Evolutionary conservation across 2,888 invertebrate species (phyloP), one percentile per base, ranked within the genome.

Genomic region (Scaptomyza parva): DNA sequence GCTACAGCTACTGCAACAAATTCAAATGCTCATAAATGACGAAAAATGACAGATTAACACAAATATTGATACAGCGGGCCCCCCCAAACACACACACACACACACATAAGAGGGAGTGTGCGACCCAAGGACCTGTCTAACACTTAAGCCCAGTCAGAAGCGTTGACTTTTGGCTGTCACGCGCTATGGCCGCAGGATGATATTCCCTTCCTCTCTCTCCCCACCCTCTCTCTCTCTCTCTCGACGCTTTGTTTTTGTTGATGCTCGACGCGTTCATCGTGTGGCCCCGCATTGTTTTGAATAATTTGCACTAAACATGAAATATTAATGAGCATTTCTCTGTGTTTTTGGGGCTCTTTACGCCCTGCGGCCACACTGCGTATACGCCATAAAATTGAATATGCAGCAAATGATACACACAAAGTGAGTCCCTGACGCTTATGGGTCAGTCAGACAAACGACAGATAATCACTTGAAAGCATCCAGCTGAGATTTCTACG

Each of bases 31-130:
- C 87, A 87, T 87, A 85, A 85, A 80, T 80, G 83, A 82, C 74
- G 83, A 85, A 79, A 85, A 85, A 87, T 87, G 88, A 87, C 88
- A 87, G 84, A 85, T 86, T 87, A 85, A 87, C 74, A 78, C 86
- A 85, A 84, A 84, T 84, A 84, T 84, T 84, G 86, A 87, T 83
- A 84, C 86, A 85, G 64, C 68, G 64, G 67, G 51, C 28, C n/a
- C 2, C 51, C 50, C 28, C 18, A 12, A 18, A 4, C 26, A 26
- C 41, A 54, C 39, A 37, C 37, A 48, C 50, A 44, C 55, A 18
- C 35, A 18, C 35, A 53, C 14, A 33, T n/a, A n/a, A n/a, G 14
- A n/a, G n/a, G 17, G 11, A 18, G 39, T 48, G 20, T 41, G 41
- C 20, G 22, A 48, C 53, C 58, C 67, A 59, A 71, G 71, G 54